Evolutionary conservation across 1,140 invertebrate genomes (phyloP), one percentile per base, ranked within the genome.

Genomic region (Drosophila teissieri): DNA sequence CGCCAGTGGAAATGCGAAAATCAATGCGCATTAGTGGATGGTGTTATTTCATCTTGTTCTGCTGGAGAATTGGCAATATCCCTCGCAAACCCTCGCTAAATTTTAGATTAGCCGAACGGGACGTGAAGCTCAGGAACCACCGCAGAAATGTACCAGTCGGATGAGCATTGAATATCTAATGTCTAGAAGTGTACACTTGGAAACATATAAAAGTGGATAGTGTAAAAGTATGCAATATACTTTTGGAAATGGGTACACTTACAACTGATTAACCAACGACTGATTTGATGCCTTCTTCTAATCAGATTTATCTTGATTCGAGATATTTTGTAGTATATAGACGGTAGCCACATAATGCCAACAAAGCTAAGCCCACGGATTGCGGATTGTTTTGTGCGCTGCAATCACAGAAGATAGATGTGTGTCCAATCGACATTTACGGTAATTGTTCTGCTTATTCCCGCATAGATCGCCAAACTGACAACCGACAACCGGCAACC

Each of bases 21-120:
- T 88, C 83, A 88, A 88, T 88, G 79, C 76, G 84, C 84, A 88
- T 88, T 88, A 88, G 83, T 79, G 76, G 52, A 62, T 73, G 75
- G 70, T 78, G 63, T 88, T 86, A 79, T 83, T 88, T 80, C 80
- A 77, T 79, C 65, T 80, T 83, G 53, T 55, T 69, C 27, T 17
- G 14, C 55, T 45, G 22, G 22, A 45, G 54, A 73, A 60, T 60
- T 34, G 68, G 42, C 17, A 49, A 40, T 27, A 62, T 24, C 17
- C 24, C 36, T 58, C 2, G 6, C 11, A 4, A 45, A 3, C 7
- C 10, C 14, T 14, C 31, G n/a, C 19, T 51, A 36, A 52, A 69
- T 69, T 75, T 73, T 79, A 46, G 56, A 75, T 76, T 79, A 57
- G 57, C 55, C 7, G n/a, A 51, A 56, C 45, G n/a, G 39, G 27